Conservation (phyloP, 2,888 invertebrate genomes). For the Stictocephala bisonia region DNA sequence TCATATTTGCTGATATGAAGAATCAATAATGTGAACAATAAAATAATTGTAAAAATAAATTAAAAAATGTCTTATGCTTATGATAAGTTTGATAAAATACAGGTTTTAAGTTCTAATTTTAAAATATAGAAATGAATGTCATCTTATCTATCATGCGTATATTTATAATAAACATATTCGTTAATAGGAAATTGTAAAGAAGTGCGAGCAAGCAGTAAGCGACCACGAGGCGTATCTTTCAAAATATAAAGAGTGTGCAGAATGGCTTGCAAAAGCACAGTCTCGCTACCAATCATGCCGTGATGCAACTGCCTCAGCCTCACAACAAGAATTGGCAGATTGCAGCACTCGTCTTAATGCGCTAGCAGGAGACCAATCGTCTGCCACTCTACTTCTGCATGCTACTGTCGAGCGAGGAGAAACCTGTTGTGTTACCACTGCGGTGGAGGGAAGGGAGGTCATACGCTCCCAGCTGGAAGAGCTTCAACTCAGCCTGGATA, state of each 20-base stretch:
- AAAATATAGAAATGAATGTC: too few species aligned
- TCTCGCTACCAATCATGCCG: constrained; percentile 76
- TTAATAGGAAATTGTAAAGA: constrained; percentile 82
- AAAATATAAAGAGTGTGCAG: constrained; percentile 85
- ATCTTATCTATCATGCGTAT: background rate
- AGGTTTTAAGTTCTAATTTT: too few species aligned
- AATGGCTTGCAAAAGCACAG: constrained; percentile 83
- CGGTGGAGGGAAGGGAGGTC: constrained; percentile 86
- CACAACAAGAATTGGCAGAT: constrained; percentile 69
- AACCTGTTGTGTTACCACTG: constrained; percentile 86
- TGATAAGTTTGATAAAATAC: too few species aligned
- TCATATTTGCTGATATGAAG: too few species aligned
- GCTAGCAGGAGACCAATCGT: constrained; percentile 78
- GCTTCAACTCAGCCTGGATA: constrained; percentile 84
- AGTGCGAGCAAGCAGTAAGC: constrained; percentile 87
- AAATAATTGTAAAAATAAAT: too few species aligned
- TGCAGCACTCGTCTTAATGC: constrained; percentile 79
- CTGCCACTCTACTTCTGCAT: constrained; percentile 80
- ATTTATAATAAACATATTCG: too few species aligned
- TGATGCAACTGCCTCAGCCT: constrained; percentile 62
- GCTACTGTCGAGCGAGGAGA: constrained; percentile 89
- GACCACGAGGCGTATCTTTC: constrained; percentile 85
- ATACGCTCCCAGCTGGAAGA: constrained; percentile 86
- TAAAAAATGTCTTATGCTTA: too few species aligned
- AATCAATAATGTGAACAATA: too few species aligned